Evolutionary conservation across 2,797 vertebrate species (phyloP), one percentile per base, ranked within the genome.

Genomic region (Austrolebias charrua): DNA sequence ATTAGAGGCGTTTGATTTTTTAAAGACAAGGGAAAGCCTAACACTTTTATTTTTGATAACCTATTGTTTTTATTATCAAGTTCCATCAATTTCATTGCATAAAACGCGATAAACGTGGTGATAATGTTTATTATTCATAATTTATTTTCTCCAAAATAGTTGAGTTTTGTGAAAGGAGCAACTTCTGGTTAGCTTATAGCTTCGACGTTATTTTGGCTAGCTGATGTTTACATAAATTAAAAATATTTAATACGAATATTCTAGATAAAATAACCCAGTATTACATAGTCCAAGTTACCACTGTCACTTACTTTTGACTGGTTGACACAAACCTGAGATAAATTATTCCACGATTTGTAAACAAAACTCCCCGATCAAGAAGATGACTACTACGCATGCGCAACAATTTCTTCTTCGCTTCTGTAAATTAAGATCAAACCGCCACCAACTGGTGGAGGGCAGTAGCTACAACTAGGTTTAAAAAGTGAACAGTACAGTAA

Each of bases 361-460:
- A 60, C 35, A 60, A 4, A 29, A 29, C 2, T 24, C 24, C 24
- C 46, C 12, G 9, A 7, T 29, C 20, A 10, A 10, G 16, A 4
- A 14, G 16, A 19, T 3, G 2, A 10, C 19, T 9, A 38, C 0
- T 63, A 44, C 61, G 44, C 61, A 48, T 6, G 44, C 61, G 61
- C 61, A 12, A 19, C 29, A 19, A 24, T 51, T 18, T 58, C 44
- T 47, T 43, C 49, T 16, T 14, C 16, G 4, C 11, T 13, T 13
- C 3, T 15, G 9, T 4, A 2, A n/a, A 1, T 9, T 7, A 4
- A 24, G 24, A 2, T 51, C 31, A 48, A 38, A 28, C 35, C 12
- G 61, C 61, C 61, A 48, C 52, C 31, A n/a, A 16, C 15, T 24
- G 61, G 61, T 5, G 52, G 20, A 40, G 31, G 15, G 10, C 4